These are phyloP conservation scores for Poeciliopsis occidentalis DNA, from an alignment of 2,113 vertebrate genomes.

Conservation along the genomic window DNA sequence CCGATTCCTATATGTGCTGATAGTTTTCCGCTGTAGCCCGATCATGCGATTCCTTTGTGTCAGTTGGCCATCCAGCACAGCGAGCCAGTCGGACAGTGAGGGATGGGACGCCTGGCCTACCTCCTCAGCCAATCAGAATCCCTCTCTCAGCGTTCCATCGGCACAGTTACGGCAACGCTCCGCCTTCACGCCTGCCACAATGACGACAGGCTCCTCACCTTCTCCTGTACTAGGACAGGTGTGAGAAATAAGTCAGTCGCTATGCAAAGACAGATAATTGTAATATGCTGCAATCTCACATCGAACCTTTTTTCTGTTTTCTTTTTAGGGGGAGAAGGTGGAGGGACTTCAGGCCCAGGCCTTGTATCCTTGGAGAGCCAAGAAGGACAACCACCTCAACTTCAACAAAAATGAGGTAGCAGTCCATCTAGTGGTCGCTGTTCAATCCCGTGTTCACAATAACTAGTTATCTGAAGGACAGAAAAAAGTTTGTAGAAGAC, in stretches of 20 bases:
- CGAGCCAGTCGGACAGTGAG: conserved; percentile 85
- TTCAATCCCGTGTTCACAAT: no score
- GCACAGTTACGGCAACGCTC: conserved; percentile 91
- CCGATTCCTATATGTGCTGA: no score
- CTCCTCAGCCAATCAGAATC: conserved; percentile 86
- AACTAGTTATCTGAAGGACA: no score
- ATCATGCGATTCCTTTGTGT: background rate
- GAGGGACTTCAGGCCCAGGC: conserved; percentile 97
- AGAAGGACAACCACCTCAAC: conserved; percentile 99
- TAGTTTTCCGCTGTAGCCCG: background rate
- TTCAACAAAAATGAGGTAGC: conserved; percentile 94
- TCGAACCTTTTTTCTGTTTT: background rate
- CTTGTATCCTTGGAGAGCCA: conserved; percentile 96
- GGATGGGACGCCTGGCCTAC: conserved; percentile 96
- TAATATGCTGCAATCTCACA: fast-evolving
- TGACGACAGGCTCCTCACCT: conserved; percentile 93
- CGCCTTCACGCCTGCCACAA: conserved; percentile 94
- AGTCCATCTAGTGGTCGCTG: background rate
- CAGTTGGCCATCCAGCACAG: conserved; percentile 92
- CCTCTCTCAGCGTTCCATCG: conserved; percentile 90
- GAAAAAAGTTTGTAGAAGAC: no score
- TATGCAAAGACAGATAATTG: background rate
- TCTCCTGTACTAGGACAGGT: conserved; percentile 98
- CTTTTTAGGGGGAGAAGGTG: conserved; percentile 91
- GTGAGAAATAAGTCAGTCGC: background rate